A percentile compares a stretch with the other conserved stretches of the same genome.
phyloP scores from a whole-genome alignment of 2,888 invertebrate genomes.

The Mellilla xanthometata region DNA sequence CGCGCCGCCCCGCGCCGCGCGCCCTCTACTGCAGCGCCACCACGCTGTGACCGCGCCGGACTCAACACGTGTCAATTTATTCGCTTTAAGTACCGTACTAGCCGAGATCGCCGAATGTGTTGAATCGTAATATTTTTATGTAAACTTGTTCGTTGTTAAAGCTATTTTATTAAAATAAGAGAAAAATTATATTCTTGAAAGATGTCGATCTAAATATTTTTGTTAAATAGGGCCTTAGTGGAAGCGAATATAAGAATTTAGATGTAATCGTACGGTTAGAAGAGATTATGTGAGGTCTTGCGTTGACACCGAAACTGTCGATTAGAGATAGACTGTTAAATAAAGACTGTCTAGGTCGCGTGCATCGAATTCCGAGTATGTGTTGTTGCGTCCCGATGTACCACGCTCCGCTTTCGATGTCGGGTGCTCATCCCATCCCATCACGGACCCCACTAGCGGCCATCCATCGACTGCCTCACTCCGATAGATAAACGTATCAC shows the following conservation, averaged over 20 bases:
- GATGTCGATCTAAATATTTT: constrained; percentile 75
- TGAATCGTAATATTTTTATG: constrained; percentile 77
- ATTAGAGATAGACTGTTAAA: constrained; percentile 70
- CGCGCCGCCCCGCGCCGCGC: constrained; percentile 48
- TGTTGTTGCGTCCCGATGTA: constrained; percentile 61
- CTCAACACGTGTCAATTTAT: constrained; percentile 69
- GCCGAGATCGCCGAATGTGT: constrained; percentile 70
- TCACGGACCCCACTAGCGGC: constrained; percentile 74
- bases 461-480: constrained; percentile 72
- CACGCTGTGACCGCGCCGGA: constrained; percentile 56
- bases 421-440: constrained; percentile 63
- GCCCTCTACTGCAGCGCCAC: constrained; percentile 66
- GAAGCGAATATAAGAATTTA: constrained; percentile 68
- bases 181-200: constrained; percentile 75
- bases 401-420: constrained; percentile 80
- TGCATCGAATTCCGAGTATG: constrained; percentile 71
- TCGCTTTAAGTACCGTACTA: constrained; percentile 75
- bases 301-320: constrained; percentile 66
- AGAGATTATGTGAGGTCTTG: constrained; percentile 61
- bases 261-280: constrained; percentile 72
- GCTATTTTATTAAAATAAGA: constrained; percentile 77
- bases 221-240: constrained; percentile 78
- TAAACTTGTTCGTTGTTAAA: constrained; percentile 79
- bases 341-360: constrained; percentile 77
- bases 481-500: constrained; percentile 82